Evolutionary conservation across 2,888 invertebrate species (phyloP).

Genomic region (Drosophila bunnanda): DNA sequence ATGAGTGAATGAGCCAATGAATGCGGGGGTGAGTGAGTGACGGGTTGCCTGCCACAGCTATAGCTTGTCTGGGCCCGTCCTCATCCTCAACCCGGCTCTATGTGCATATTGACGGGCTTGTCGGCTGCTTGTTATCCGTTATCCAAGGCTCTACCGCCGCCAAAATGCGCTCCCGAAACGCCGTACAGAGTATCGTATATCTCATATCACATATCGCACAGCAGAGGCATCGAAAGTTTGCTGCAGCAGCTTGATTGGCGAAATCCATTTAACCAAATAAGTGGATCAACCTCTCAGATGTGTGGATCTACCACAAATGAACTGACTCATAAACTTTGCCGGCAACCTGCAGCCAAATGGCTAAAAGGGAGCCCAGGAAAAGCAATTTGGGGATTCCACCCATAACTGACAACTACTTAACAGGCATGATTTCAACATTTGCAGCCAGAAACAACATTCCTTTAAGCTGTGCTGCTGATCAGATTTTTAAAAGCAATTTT

Average conservation of each 20-base stretch:
- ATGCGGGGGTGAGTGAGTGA: conserved; percentile 60
- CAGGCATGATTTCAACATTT: conserved; percentile 21
- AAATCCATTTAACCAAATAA: conserved; percentile 14
- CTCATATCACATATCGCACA: not conserved
- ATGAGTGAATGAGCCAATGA: conserved; percentile 35
- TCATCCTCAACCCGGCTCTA: conserved; percentile 13
- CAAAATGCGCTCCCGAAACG: not conserved
- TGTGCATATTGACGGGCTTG: conserved; percentile 22
- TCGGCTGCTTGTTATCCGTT: conserved; percentile 23
- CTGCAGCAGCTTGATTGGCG: conserved; percentile 9
- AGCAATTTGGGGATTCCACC: conserved; percentile 15
- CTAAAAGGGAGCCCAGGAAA: conserved; percentile 4
- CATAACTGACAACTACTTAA: conserved; percentile 21
- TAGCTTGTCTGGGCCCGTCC: conserved; percentile 21
- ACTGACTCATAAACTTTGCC: conserved; percentile 15
- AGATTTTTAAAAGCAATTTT: conserved; percentile 61
- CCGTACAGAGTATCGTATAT: not conserved
- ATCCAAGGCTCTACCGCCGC: not conserved
- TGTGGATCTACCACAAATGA: conserved; percentile 2
- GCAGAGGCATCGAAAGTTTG: conserved; percentile 9
- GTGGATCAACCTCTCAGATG: conserved; percentile 12
- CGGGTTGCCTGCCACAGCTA: conserved; percentile 58
- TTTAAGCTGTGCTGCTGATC: conserved; percentile 20
- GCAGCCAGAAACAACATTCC: conserved; percentile 17
- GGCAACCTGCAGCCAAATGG: conserved; percentile 1